Base-by-base conservation (phyloP, 92 coral and sea anemone genomes). In the Diadumene lineata region DNA sequence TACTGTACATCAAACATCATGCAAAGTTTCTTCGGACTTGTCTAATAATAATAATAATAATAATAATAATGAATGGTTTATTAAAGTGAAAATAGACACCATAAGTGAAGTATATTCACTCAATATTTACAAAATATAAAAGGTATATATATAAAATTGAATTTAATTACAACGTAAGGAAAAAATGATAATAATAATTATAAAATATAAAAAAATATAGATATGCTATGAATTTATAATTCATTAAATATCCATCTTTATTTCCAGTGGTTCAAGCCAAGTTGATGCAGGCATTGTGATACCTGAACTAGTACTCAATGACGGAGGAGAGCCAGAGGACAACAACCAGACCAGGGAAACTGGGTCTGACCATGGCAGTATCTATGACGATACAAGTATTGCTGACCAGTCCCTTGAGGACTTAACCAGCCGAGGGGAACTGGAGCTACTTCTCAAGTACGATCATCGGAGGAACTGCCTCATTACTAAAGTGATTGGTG, bases 391-490 rank as follows among this genome's bases (percentile, higher is more conserved):
- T 3, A 77, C 64, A 76, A 87, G 81, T 22, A 67, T 79, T 67
- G 83, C 74, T 25, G 82, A 71, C 28, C 89, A 70, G 27, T 90
- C 93, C 23, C 28, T 66, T 0, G 97, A 94, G 17, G 97, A 88
- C 69, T 78, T 94, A 50, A 51, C 92, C 13, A 75, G 79, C 43
- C 86, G 89, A 55, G 98, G 98, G 16, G 87, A 88, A 34, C 74
- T 94, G 16, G 90, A 94, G 31, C 82, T 94, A 53, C 76, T 86
- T 24, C 46, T 94, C 50, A 72, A 77, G 80, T 94, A 91, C 68
- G 79, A 90, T 68, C 98, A 83, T 79, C 51, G 81, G 50, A 79
- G 86, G 58, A 94, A 94, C 66, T 86, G 85, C 33, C 92, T 94
- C 32, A 70, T 69, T 30, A 86, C 92, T 50, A 85, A 83, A 1